Evolutionary conservation across 2,113 vertebrate genomes (phyloP).

Genomic region (Toxotes jaculatrix): DNA sequence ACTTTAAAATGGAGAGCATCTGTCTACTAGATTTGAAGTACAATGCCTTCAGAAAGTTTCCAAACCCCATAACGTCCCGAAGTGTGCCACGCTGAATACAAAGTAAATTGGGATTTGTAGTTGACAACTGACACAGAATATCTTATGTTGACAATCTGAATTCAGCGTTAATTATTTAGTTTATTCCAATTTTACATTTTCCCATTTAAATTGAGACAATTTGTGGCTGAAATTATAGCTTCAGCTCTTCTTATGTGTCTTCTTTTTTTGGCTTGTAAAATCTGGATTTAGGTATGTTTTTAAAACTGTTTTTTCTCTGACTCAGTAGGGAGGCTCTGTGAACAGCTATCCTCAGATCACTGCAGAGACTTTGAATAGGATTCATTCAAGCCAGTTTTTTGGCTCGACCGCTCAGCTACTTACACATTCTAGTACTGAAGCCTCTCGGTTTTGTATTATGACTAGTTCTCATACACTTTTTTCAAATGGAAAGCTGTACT

Average conservation of each 20-base stretch:
- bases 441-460: constrained; percentile 6
- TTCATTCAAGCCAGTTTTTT: constrained; percentile 10
- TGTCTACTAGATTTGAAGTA: constrained; percentile 40
- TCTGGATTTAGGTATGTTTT: neutral
- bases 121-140: neutral
- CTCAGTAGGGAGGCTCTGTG: constrained; percentile 29
- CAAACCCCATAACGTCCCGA: constrained; percentile 22
- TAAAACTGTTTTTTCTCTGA: constrained; percentile 6
- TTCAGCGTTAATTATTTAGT: neutral
- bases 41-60: constrained; percentile 49
- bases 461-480: constrained; percentile 10
- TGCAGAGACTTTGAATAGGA: constrained; percentile 33
- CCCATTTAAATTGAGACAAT: neutral
- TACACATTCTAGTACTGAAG: constrained; percentile 1
- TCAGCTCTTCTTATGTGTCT: neutral
- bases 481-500: neutral
- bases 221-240: constrained; percentile 1
- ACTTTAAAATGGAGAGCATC: constrained; percentile 61
- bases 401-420: constrained; percentile 21
- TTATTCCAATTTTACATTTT: neutral
- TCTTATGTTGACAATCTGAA: constrained; percentile 9
- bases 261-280: constrained; percentile 38
- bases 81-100: constrained; percentile 44
- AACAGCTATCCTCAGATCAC: constrained; percentile 22
- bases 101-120: constrained; percentile 38